Conservation (phyloP, 2,113 vertebrate genomes). For the Marmota flaviventris region DNA sequence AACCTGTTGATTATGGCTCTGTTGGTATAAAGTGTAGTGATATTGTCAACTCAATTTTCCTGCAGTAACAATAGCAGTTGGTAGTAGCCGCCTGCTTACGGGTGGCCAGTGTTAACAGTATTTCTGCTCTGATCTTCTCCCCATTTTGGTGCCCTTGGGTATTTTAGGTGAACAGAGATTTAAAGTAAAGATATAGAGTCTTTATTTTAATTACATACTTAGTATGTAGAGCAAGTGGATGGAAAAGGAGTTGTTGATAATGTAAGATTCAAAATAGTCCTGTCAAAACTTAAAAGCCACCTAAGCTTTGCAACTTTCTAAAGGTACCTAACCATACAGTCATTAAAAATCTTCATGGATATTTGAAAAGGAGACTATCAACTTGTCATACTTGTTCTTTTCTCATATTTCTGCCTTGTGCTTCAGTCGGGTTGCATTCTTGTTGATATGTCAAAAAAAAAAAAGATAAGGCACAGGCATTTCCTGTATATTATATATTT, state of each 20-base stretch:
- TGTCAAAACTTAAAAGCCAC: background rate
- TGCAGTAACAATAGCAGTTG: background rate
- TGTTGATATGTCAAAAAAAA: conserved; percentile 67
- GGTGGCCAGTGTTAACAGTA: background rate
- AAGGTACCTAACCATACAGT: conserved; percentile 61
- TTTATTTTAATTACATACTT: background rate
- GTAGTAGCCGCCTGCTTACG: conserved; percentile 1
- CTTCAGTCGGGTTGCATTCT: conserved; percentile 65
- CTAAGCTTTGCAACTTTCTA: background rate
- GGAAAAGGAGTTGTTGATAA: conserved; percentile 32
- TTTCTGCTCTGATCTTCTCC: background rate
- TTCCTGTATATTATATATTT: conserved; percentile 74
- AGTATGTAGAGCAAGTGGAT: conserved; percentile 23
- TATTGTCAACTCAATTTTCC: conserved; percentile 55
- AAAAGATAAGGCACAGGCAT: conserved; percentile 75
- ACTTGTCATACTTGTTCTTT: conserved; percentile 69
- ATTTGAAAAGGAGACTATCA: conserved; percentile 44
- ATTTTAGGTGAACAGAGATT: background rate
- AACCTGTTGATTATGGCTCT: conserved; percentile 73
- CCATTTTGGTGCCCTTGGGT: background rate
- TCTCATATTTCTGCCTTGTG: conserved; percentile 65
- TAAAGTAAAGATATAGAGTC: background rate
- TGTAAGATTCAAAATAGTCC: conserved; percentile 16
- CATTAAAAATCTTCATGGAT: conserved; percentile 47
- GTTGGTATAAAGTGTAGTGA: conserved; percentile 54